Conservation (phyloP, 2,888 invertebrate species). For the Cryptophagus acutangulus region DNA sequence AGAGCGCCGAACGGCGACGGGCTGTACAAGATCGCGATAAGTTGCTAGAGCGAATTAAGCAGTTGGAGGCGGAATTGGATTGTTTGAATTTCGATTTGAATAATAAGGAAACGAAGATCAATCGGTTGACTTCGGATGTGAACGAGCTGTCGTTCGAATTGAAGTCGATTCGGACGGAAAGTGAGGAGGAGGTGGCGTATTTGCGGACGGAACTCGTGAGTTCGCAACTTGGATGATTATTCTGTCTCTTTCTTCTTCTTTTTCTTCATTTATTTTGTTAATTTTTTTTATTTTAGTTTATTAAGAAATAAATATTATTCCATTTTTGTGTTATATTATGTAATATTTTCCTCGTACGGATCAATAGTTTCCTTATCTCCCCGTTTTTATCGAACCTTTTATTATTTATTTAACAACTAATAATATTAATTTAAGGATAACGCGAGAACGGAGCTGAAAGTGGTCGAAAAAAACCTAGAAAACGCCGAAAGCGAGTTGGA, state of each 20-base stretch:
- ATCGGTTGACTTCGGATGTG: slow-evolving; percentile 67
- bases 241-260: slow-evolving; percentile 5
- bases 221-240: slow-evolving; percentile 27
- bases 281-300: slow-evolving; percentile 8
- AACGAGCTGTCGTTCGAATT: slow-evolving; percentile 67
- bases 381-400: not conserved
- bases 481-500: slow-evolving; percentile 49
- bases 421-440: slow-evolving; percentile 33
- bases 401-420: not conserved
- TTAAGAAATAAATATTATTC: slow-evolving; percentile 5
- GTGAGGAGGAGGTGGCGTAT: slow-evolving; percentile 53
- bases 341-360: not conserved
- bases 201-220: slow-evolving; percentile 56
- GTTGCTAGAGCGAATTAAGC: slow-evolving; percentile 59
- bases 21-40: slow-evolving; percentile 66
- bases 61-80: slow-evolving; percentile 61
- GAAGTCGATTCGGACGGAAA: slow-evolving; percentile 49
- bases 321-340: not conserved
- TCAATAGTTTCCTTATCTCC: not conserved
- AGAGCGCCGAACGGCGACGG: slow-evolving; percentile 72
- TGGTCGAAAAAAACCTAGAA: slow-evolving; percentile 44
- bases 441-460: slow-evolving; percentile 42
- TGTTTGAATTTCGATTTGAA: slow-evolving; percentile 61
- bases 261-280: slow-evolving; percentile 6
- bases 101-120: slow-evolving; percentile 67